Evolutionary conservation across 37 sponge, comb jelly and placozoan genomes (phyloP), one percentile per base, ranked within the genome.

Genomic region (Halisarca cf. caerulea): DNA sequence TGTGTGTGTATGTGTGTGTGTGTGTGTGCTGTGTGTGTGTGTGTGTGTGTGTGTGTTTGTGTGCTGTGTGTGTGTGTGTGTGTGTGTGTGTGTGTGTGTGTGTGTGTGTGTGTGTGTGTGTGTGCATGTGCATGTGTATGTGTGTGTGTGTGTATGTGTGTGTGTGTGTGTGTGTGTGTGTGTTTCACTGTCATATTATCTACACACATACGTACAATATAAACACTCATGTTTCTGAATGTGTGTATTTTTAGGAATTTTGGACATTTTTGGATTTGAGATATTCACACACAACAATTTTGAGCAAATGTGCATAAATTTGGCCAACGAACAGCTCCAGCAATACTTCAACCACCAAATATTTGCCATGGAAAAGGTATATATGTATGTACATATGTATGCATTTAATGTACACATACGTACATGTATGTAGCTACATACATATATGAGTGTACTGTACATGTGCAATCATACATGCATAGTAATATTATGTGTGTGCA

Each of bases 291-390:
- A 57, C 40, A 93, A 93, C 80, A 82, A 86, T 40, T 93, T 93
- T 82, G 94, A 93, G 86, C 94, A 93, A 83, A 82, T 88, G 57
- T 95, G 96, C 53, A 95, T 95, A 79, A 95, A 95, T 69, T 79
- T 95, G 18, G 96, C 96, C 84, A 95, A 95, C 53, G 96, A 95
- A 40, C 96, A 95, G 47, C 87, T 95, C 34, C 96, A 93, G 83
- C 83, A 89, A 34, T 90, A 90, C 81, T 93, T 93, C 88, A 93
- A 93, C 90, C 85, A 87, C 39, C 88, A 90, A 73, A 90, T 93
- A 23, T 93, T 93, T 66, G 85, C 90, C 27, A 93, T 93, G 94
- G 94, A 93, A 68, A 91, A 91, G 88, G 92, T 73, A 41, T 15
- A 42, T 21, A 73, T 66, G 11, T 30, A 42, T 11, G 28, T 30